Base-by-base conservation (phyloP, 1,140 invertebrate genomes). In the Leptoteleia sp. region DNA sequence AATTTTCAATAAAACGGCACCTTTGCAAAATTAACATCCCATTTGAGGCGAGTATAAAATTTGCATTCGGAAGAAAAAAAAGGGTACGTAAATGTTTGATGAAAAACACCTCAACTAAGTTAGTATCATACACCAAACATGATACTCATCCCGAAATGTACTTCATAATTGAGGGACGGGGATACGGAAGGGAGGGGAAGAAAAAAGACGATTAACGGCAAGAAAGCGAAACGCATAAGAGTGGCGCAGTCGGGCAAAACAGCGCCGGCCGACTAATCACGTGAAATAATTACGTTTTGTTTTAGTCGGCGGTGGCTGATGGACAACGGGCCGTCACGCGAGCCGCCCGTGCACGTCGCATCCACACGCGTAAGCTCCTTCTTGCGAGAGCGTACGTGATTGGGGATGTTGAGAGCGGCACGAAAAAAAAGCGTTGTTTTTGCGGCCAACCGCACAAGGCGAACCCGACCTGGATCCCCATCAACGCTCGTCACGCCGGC, bases 211-310 rank as follows among this genome's bases (percentile, higher is more conserved):
- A 55, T 42, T 29, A 50, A 33, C 29, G 43, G 42, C 29, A 48
- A 55, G 47, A 62, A 55, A 48, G 68, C 40, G 45, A 55, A 57
- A 47, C 33, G 65, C 27, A 59, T 65, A 55, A 65, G 65, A 65
- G 31, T 59, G 38, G 25, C 62, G 50, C 29, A 15, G 38, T 16
- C 33, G 25, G 33, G 48, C 42, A 43, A 57, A 67, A 50, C 25
- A 43, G 50, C 48, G 45, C 42, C 70, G 71, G 64, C 73, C 83
- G 79, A 81, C 85, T 88, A 88, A 88, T 87, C 87, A 88, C 78
- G 83, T 82, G 77, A 87, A 87, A 88, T 87, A 88, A 88, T 88
- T 88, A 86, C 79, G 81, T 86, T 88, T 85, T 84, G 84, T 87
- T 85, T 85, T 81, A 81, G 82, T 65, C 61, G 75, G 62, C 42